A percentile compares a stretch with the other conserved stretches of the same genome.
Evolutionary conservation across 1,140 invertebrate genomes (phyloP).

Genomic region (Myzus persicae): DNA sequence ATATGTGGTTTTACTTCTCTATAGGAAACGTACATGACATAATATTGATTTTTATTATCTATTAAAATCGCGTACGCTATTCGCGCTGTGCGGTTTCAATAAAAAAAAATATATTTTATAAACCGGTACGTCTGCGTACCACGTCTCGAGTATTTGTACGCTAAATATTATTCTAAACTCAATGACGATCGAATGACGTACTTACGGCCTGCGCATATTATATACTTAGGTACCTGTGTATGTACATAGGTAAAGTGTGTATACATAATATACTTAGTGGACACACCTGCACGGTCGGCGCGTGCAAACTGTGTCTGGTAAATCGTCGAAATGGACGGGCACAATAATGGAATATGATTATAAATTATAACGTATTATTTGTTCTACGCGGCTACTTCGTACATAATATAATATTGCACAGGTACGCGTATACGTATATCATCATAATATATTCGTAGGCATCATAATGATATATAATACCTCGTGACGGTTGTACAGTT

Average conservation of each 20-base stretch:
- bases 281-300: not conserved
- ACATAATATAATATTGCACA: not conserved
- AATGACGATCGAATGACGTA: not conserved
- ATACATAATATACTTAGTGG: not conserved
- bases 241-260: not conserved
- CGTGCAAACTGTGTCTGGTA: not conserved
- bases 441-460: constrained; percentile 3
- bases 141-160: no score
- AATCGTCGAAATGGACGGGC: not conserved
- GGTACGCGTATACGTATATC: not conserved
- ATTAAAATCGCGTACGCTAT: no score
- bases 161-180: no score
- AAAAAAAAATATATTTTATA: no score
- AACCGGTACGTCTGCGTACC: no score
- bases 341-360: not conserved
- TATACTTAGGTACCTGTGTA: no score
- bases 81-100: no score
- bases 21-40: no score
- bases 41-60: no score
- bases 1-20: no score
- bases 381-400: not conserved
- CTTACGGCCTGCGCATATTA: not conserved
- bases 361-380: constrained; percentile 16
- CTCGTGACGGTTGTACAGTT: not conserved
- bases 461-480: constrained; percentile 18